Evolutionary conservation across 2,113 vertebrate species (phyloP).

Genomic region (Panurus biarmicus): DNA sequence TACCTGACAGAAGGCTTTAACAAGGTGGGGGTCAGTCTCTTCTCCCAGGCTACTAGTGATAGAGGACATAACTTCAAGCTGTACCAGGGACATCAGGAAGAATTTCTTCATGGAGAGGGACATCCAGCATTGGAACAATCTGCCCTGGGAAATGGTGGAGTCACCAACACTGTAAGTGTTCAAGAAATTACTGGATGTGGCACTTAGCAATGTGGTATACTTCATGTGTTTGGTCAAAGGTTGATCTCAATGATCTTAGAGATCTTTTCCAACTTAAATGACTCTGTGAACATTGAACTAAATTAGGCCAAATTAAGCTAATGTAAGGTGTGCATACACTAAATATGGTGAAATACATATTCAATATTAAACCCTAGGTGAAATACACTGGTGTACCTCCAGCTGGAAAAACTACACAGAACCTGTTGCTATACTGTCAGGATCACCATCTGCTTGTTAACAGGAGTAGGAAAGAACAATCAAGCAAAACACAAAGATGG

Average conservation of each 20-base stretch:
- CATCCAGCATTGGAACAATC: neutral
- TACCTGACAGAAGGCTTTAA: neutral
- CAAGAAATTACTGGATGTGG: neutral
- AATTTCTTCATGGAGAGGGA: neutral
- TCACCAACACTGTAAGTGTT: neutral
- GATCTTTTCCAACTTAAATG: neutral
- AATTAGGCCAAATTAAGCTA: neutral
- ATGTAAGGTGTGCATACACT: neutral
- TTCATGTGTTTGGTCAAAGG: accelerated
- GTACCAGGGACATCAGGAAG: neutral
- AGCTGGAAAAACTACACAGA: neutral
- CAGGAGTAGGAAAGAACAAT: neutral
- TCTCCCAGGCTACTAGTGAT: neutral
- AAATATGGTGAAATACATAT: neutral
- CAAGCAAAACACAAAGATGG: neutral
- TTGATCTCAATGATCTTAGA: neutral
- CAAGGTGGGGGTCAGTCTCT: neutral
- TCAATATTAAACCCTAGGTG: neutral
- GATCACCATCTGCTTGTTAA: conserved; percentile 21
- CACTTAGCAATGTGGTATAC: no score
- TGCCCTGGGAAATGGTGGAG: neutral
- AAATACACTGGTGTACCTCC: neutral
- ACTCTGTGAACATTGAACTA: neutral
- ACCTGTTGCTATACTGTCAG: neutral
- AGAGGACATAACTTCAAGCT: neutral